A percentile compares a stretch with the other conserved stretches of the same genome.
Conservation (phyloP, 2,797 vertebrate genomes). For the Lagodon rhomboides region DNA sequence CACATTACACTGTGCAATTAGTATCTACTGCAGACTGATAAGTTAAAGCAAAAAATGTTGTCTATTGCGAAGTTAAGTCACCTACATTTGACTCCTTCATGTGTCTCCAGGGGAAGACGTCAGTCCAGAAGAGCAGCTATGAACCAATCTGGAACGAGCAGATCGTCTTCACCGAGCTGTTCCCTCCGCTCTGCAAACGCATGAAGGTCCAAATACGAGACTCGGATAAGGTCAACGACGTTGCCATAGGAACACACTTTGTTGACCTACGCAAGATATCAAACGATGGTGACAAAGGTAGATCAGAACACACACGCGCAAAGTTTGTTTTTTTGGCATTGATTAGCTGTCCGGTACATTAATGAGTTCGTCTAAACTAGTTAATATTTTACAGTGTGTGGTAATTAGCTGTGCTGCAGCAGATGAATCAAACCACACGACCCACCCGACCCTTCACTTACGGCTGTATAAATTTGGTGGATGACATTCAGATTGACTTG, state of each 20-base stretch:
- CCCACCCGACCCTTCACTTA: conserved; percentile 29
- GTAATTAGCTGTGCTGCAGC: conserved; percentile 40
- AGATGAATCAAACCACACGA: conserved; percentile 25
- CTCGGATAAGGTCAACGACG: conserved; percentile 97
- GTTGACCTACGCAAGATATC: conserved; percentile 96
- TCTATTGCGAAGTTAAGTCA: no score
- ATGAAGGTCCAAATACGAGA: conserved; percentile 97
- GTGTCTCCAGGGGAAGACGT: conserved; percentile 91
- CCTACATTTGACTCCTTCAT: not conserved
- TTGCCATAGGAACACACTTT: conserved; percentile 97
- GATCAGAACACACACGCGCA: not conserved
- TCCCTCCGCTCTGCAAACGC: conserved; percentile 95
- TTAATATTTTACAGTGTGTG: conserved; percentile 31
- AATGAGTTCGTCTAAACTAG: conserved; percentile 33
- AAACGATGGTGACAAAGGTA: conserved; percentile 98
- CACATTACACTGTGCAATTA: no score
- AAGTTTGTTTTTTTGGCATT: conserved; percentile 36
- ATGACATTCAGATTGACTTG: conserved; percentile 27
- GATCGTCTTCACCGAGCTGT: conserved; percentile 95
- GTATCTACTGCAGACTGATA: no score
- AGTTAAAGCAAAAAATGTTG: no score
- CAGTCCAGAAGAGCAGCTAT: conserved; percentile 96
- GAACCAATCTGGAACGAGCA: conserved; percentile 98
- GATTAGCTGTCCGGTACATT: conserved; percentile 38
- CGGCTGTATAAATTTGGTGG: conserved; percentile 23